These are phyloP conservation scores for Ellobium chinense DNA, from an alignment of 2,888 invertebrate species.

Conservation along the genomic window DNA sequence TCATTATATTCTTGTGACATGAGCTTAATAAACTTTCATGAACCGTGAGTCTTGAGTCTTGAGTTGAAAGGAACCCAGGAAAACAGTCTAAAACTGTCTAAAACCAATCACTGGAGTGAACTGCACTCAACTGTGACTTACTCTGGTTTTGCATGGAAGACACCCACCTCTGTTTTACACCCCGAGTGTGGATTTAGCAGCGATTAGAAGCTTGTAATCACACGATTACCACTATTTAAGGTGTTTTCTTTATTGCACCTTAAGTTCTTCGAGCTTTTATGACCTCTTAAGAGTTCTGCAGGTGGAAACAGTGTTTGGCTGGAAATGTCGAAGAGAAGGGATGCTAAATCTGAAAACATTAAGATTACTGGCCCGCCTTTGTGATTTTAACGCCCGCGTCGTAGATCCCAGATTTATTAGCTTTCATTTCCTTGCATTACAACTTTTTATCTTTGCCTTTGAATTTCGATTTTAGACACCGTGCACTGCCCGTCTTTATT, in stretches of 20 bases:
- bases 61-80: no score
- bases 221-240: neutral
- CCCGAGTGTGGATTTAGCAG: neutral
- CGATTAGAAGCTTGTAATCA: neutral
- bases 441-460: neutral
- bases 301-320: neutral
- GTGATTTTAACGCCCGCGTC: neutral
- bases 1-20: neutral
- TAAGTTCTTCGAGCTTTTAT: constrained; percentile 3
- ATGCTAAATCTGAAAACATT: neutral
- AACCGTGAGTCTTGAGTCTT: no score
- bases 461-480: no score
- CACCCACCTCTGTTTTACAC: neutral
- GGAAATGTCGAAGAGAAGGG: neutral
- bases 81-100: no score
- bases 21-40: neutral
- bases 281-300: neutral
- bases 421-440: neutral
- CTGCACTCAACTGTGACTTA: no score
- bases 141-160: neutral
- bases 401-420: neutral
- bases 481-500: no score
- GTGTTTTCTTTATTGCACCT: neutral
- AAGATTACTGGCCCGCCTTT: neutral
- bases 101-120: no score